Base-by-base conservation (phyloP, 2,888 invertebrate species). In the Drosophila koepferae region DNA sequence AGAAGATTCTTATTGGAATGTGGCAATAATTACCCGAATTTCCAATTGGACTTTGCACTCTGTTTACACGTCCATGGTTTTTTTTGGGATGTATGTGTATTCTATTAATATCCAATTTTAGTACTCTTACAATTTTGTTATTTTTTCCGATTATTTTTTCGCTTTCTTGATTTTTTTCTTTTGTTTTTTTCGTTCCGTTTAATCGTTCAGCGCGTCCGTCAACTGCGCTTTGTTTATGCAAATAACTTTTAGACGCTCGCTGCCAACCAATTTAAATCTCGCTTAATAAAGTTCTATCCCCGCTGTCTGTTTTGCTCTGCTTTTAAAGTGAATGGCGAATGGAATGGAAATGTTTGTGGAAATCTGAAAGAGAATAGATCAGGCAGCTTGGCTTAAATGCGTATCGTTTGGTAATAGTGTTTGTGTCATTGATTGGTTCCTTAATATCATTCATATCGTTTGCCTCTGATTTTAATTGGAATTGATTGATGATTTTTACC, bases 31-130 rank as follows among this genome's bases (percentile, higher is more conserved):
- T 74, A 78, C 65, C 74, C 48, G 31, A 63, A 62, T 62, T 67
- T 71, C 43, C 59, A 64, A 71, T 36, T 62, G 63, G 62, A 77
- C 71, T 67, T 71, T 67, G 54, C 34, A 71, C 71, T 54, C 31
- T 61, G 46, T 34, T 43, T 59, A 10, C 59, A 40, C 51, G 49
- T 46, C 2, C 49, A 34, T 36, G 28, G 40, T 12, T 46, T 40
- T 12, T 46, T 46, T 44, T 16, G 53, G 41, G 40, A 5, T 12
- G 3, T 51, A n/a, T 48, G 59, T 68, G 28, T 72, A 59, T 63
- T 73, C 88, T 83, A 83, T 87, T 80, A 85, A 82, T 85, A 83
- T 67, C 74, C 20, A 61, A 72, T 74, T 82, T 74, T 78, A 61
- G 40, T 72, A 53, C 53, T 58, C 46, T 65, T 72, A 72, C 71